Conservation (phyloP, 2,888 invertebrate genomes). For the Sesamia inferens region DNA sequence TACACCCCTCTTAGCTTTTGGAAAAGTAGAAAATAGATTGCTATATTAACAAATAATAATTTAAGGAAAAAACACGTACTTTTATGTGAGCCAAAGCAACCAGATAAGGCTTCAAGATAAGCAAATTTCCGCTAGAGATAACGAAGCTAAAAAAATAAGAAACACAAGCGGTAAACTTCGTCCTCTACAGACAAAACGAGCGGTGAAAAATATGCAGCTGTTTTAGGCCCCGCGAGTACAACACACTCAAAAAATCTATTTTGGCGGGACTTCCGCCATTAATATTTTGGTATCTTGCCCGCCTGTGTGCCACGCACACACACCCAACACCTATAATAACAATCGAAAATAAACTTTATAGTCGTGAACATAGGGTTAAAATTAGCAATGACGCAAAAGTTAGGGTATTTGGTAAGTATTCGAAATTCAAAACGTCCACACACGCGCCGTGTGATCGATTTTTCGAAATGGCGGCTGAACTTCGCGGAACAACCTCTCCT, state of each 20-base stretch:
- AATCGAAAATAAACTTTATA: constrained; percentile 58
- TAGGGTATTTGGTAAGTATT: constrained; percentile 72
- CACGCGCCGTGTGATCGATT: constrained; percentile 87
- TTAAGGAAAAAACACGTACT: constrained; percentile 28
- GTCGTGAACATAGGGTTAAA: neutral
- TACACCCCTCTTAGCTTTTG: too few species aligned
- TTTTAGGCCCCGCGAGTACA: constrained; percentile 45
- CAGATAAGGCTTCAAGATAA: constrained; percentile 36
- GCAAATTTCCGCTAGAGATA: constrained; percentile 36
- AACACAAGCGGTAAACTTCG: constrained; percentile 21
- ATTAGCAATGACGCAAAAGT: constrained; percentile 51
- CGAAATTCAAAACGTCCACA: constrained; percentile 84
- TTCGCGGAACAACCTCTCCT: constrained; percentile 68
- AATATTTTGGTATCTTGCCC: constrained; percentile 78
- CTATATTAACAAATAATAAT: neutral
- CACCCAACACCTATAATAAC: constrained; percentile 21
- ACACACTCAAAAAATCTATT: constrained; percentile 74
- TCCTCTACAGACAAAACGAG: constrained; percentile 39
- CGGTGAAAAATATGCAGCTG: constrained; percentile 47
- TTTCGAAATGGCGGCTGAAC: constrained; percentile 76
- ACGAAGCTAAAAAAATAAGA: constrained; percentile 21
- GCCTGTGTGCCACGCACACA: constrained; percentile 68
- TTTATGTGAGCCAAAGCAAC: constrained; percentile 29
- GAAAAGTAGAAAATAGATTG: neutral
- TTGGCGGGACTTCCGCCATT: constrained; percentile 75